phyloP scores from a whole-genome alignment of 2,113 vertebrate species.

The Corydoras maculifer region DNA sequence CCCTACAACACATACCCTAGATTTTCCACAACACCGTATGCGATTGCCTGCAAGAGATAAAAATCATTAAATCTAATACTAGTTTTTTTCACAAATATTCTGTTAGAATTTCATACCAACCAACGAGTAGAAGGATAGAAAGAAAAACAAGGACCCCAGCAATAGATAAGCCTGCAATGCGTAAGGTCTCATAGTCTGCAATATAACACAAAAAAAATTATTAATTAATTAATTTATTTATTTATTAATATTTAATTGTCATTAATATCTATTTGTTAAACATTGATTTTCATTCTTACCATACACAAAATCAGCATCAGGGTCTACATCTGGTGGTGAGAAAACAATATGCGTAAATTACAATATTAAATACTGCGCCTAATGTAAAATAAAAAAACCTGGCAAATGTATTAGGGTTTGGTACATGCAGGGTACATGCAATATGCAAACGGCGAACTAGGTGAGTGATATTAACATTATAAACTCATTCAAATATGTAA shows the following conservation, averaged over 20 bases:
- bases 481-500: too few species aligned
- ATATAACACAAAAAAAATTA: slow-evolving; percentile 33
- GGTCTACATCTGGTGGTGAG: slow-evolving; percentile 46
- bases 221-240: neutral
- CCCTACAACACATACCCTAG: slow-evolving; percentile 46
- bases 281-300: slow-evolving; percentile 49
- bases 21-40: slow-evolving; percentile 55
- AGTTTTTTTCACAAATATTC: slow-evolving; percentile 2
- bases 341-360: slow-evolving; percentile 1
- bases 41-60: slow-evolving; percentile 55
- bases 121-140: slow-evolving; percentile 59
- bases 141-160: slow-evolving; percentile 59
- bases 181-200: slow-evolving; percentile 65
- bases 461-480: too few species aligned
- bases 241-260: neutral
- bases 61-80: slow-evolving; percentile 18
- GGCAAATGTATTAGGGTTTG: neutral
- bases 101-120: slow-evolving; percentile 48
- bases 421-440: neutral
- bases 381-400: too few species aligned
- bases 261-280: neutral
- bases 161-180: slow-evolving; percentile 59
- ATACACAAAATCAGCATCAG: slow-evolving; percentile 65
- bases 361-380: neutral
- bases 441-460: too few species aligned